Evolutionary conservation across 2,797 vertebrate species (phyloP), one percentile per base, ranked within the genome.

Genomic region (Gymnothorax javanicus): DNA sequence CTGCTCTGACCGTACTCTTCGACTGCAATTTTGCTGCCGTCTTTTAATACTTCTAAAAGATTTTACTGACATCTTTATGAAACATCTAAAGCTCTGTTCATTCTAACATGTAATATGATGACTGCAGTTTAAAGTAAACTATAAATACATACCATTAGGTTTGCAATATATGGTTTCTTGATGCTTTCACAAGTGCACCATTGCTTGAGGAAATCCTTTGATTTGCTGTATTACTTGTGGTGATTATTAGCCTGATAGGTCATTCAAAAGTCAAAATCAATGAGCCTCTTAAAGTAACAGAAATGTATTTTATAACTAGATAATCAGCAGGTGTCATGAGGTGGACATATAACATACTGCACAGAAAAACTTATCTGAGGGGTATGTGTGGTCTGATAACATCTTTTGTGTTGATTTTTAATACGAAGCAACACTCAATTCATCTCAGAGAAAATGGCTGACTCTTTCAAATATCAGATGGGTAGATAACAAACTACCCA

Each of bases 241-340:
- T 23, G 17, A 64, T 64, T 64, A 64, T 20, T 64, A 64, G 62
- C 62, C 62, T 20, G 23, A 64, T 20, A 20, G 3, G 62, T 25
- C 64, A 69, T 69, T 69, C 8, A 25, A 69, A n/a, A 69, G 64
- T 9, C 64, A 69, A 69, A 7, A 25, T 69, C 64, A 69, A 23
- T 25, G 25, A 25, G 64, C 9, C 64, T 69, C 64, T 69, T 8
- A 25, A 69, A n/a, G 64, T 69, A n/a, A n/a, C 64, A n/a, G 64
- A 69, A 69, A 69, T 69, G n/a, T 69, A 69, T 69, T n/a, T 25
- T 69, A 69, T 69, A 69, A n/a, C 64, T 69, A 69, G 64, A 23
- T 25, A 69, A n/a, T n/a, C 64, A 69, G 64, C 23, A 69, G 25
- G n/a, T 69, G 25, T 69, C 25, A n/a, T 69, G 8, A 25, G 64